Evolutionary conservation across 2,113 vertebrate species (phyloP).

Genomic region (Tauraco erythrolophus): DNA sequence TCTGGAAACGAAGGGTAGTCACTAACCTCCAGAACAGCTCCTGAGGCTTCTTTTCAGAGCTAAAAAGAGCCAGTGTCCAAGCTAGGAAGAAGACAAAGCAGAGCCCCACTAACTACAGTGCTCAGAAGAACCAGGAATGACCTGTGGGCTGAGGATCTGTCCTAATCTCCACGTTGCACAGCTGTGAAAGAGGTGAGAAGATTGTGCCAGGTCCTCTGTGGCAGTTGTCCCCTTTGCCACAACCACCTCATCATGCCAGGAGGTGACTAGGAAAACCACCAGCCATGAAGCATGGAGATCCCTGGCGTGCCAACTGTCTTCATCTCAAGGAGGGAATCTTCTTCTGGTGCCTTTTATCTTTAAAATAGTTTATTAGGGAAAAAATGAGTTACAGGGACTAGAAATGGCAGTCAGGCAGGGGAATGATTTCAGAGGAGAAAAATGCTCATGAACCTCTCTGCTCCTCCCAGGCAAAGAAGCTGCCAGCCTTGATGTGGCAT

Average conservation of each 20-base stretch:
- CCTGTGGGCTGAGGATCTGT: background rate
- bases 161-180: accelerated
- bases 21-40: background rate
- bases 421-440: slow-evolving; percentile 66
- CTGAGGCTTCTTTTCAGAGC: background rate
- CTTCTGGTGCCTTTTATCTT: background rate
- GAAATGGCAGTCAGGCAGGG: background rate
- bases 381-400: background rate
- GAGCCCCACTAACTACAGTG: background rate
- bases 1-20: background rate
- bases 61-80: background rate
- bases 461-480: slow-evolving; percentile 56
- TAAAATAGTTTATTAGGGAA: background rate
- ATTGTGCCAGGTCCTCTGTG: background rate
- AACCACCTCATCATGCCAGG: background rate
- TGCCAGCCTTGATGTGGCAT: slow-evolving; percentile 56
- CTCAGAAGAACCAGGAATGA: background rate
- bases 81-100: background rate
- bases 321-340: background rate
- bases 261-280: background rate
- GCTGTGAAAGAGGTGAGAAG: background rate
- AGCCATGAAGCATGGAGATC: background rate
- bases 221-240: background rate
- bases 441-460: slow-evolving; percentile 45
- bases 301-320: background rate